These are phyloP conservation scores for Luehdorfia chinensis DNA, from an alignment of 1,140 invertebrate species.

Conservation along the genomic window DNA sequence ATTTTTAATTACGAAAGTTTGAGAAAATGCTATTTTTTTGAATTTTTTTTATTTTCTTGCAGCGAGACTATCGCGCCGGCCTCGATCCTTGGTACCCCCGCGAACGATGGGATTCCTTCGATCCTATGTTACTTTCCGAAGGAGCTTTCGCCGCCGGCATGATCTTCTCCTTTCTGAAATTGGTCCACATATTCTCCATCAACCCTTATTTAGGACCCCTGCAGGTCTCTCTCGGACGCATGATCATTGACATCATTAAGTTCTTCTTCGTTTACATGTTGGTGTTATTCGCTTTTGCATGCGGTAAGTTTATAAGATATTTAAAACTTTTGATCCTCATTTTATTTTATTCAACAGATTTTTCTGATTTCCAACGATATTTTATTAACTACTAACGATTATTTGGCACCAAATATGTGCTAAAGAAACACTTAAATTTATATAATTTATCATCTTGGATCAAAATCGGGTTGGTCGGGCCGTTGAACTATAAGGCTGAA, in stretches of 20 bases:
- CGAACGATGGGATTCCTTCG: constrained; percentile 94
- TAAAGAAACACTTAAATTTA: too few relatives aligned
- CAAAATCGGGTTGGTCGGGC: too few relatives aligned
- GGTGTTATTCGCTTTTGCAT: constrained; percentile 93
- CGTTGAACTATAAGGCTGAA: too few relatives aligned
- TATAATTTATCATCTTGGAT: too few relatives aligned
- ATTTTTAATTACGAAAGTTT: too few relatives aligned
- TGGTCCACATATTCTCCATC: constrained; percentile 97
- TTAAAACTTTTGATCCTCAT: too few relatives aligned
- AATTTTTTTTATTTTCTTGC: too few relatives aligned
- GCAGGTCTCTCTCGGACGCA: constrained; percentile 90
- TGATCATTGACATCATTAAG: constrained; percentile 96
- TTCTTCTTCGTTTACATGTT: constrained; percentile 96
- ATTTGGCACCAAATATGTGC: too few relatives aligned
- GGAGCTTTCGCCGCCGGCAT: constrained; percentile 96
- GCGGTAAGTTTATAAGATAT: constrained; percentile 78
- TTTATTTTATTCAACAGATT: too few relatives aligned
- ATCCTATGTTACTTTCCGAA: constrained; percentile 95
- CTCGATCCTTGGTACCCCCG: constrained; percentile 89
- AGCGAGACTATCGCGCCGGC: constrained; percentile 85
- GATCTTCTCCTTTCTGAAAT: constrained; percentile 95
- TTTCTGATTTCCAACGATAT: too few relatives aligned
- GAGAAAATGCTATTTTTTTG: too few relatives aligned
- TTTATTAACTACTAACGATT: too few relatives aligned
- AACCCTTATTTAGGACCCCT: constrained; percentile 95